phyloP scores from a whole-genome alignment of 2,797 vertebrate genomes.

The Rachycentron canadum region DNA sequence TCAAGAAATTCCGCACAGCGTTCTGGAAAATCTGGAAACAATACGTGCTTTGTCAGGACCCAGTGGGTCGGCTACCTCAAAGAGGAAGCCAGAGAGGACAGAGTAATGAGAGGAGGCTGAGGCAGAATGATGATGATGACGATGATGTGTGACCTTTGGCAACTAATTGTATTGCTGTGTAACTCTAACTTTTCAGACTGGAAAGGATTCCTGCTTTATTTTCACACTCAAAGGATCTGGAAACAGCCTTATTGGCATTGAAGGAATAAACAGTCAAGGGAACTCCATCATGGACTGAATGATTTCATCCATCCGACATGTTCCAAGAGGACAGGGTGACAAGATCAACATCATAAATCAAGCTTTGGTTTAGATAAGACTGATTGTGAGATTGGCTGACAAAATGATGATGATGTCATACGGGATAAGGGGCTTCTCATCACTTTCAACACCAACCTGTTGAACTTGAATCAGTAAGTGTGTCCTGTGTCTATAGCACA shows the following conservation, averaged over 20 bases:
- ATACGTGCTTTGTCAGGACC: conserved; percentile 91
- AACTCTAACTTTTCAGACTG: conserved; percentile 44
- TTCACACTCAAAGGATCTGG: conserved; percentile 29
- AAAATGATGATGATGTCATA: conserved; percentile 35
- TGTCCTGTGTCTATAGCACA: conserved; percentile 57
- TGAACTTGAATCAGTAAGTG: conserved; percentile 63
- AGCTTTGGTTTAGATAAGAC: conserved; percentile 28
- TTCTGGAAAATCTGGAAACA: conserved; percentile 96
- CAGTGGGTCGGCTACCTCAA: conserved; percentile 70
- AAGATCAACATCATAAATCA: conserved; percentile 29
- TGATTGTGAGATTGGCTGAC: conserved; percentile 19
- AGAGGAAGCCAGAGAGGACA: conserved; percentile 76
- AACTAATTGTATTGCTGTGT: conserved; percentile 37
- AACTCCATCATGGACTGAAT: conserved; percentile 8
- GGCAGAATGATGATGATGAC: conserved; percentile 70
- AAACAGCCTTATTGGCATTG: background rate
- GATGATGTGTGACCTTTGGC: conserved; percentile 76
- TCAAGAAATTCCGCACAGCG: conserved; percentile 94
- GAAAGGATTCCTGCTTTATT: conserved; percentile 27
- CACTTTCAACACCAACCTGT: conserved; percentile 54
- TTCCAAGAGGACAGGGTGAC: conserved; percentile 23
- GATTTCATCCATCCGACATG: conserved; percentile 25
- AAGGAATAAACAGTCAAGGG: conserved; percentile 11
- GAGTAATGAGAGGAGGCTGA: conserved; percentile 68
- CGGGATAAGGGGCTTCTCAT: conserved; percentile 51